Base-by-base conservation (phyloP, 2,113 vertebrate species). In the Oxyura jamaicensis region DNA sequence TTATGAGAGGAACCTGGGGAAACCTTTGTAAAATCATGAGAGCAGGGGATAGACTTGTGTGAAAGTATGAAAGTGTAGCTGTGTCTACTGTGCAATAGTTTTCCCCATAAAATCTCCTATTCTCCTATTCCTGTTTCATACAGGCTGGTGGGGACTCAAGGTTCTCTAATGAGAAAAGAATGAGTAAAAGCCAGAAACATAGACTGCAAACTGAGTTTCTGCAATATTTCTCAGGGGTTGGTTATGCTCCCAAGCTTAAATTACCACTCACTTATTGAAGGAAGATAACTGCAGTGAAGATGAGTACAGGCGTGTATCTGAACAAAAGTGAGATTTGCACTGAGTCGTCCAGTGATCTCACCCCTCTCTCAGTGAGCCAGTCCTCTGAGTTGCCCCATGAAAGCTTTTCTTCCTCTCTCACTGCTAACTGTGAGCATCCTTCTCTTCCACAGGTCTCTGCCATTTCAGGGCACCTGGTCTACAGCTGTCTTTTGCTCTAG, bases 101-200 rank as follows among this genome's bases (percentile, higher is more conserved):
- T 96, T 86, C 55, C 31, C 84, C 76, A 74, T 90, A 83, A 96
- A 96, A 92, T 91, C 86, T 46, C 52, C 59, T 73, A 13, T 96
- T 89, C 75, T 95, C 23, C 52, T 88, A n/a, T 81, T 91, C 28
- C n/a, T 52, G 67, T 80, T 93, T 78, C 56, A 21, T 93, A 86
- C 72, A 81, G 59, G 17, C 39, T 83, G 29, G 33, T 63, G 33
- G 33, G n/a, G 52, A 83, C 56, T 67, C 46, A 52, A 62, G 42
- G 17, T 50, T 44, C 63, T 83, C 59, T 91, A 91, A 94, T 67
- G 85, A 96, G 79, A 87, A 29, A 79, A 87, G 72, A 50, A 73
- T 13, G 11, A 90, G 84, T 8, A 25, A 87, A 79, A 95, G 87
- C 41, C 48, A 87, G 78, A 69, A 52, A 46, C 0, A 0, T 8